Evolutionary conservation across 2,888 invertebrate genomes (phyloP).

Genomic region (Gandaritis pyraliata): DNA sequence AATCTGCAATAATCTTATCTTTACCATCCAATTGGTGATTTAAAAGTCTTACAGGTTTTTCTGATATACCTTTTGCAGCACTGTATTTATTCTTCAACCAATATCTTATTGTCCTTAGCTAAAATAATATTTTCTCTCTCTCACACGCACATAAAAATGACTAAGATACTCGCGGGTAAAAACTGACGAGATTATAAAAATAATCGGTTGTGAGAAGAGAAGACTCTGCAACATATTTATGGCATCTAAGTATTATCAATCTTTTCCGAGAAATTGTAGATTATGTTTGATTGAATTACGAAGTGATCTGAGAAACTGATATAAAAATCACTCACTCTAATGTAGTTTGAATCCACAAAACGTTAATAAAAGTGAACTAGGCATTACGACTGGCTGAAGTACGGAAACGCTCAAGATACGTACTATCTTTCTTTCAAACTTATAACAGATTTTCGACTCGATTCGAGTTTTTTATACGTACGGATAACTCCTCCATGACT

Average conservation of each 20-base stretch:
- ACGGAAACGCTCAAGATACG: background rate
- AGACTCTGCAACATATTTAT: slow-evolving; percentile 9
- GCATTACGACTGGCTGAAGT: too few species aligned
- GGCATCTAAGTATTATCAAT: slow-evolving; percentile 6
- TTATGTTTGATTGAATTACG: slow-evolving; percentile 12
- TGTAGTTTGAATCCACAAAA: slow-evolving; percentile 5
- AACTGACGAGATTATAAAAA: slow-evolving; percentile 1
- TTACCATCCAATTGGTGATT: background rate
- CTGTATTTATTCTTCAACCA: too few species aligned
- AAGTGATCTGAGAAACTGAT: slow-evolving; percentile 8
- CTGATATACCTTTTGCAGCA: too few species aligned
- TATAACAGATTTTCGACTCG: too few species aligned
- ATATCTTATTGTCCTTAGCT: too few species aligned
- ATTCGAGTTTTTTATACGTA: too few species aligned
- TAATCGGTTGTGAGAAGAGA: slow-evolving; percentile 8
- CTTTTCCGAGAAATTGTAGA: background rate
- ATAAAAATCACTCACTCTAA: slow-evolving; percentile 5
- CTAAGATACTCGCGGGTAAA: background rate
- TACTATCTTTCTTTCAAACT: background rate
- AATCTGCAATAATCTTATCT: slow-evolving; percentile 13
- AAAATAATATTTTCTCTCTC: too few species aligned
- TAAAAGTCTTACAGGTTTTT: background rate
- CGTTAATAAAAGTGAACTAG: background rate
- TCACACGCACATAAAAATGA: too few species aligned
- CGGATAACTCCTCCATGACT: too few species aligned